Evolutionary conservation across 2,888 invertebrate species (phyloP), one percentile per base, ranked within the genome.

Genomic region (Tryphoninae sp.): DNA sequence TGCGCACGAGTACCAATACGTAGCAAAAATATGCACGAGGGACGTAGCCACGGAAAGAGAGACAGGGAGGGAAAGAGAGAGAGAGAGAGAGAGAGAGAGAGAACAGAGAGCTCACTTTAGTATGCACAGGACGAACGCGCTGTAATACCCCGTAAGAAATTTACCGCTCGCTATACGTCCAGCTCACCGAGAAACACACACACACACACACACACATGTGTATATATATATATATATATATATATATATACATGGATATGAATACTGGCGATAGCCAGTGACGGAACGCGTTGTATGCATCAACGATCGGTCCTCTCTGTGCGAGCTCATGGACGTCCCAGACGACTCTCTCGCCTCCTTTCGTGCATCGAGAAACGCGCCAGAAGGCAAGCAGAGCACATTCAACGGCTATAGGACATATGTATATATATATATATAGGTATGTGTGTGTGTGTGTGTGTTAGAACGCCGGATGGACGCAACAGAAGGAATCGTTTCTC

Each of bases 141-240:
- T 88, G 88, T 90, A 89, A 90, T 89, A 88, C 86, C 87, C 89
- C 87, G 85, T 89, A 90, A 89, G 90, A 90, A 90, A 89, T 89
- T 89, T 88, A 89, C 89, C 90, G 89, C 89, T 89, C 88, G 85
- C 86, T 85, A 40, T 59, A 53, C 55, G 16, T 69, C 40, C 19
- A 62, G 26, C 16, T 59, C 62, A 53, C 62, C 40, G 53, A 45
- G 69, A 69, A 59, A 19, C 61, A 71, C 67, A 64, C 4, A 64
- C 45, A 64, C 22, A 23, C 16, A 72, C n/a, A 55, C 19, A n/a
- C n/a, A n/a, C n/a, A n/a, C n/a, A n/a, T n/a, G n/a, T n/a, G n/a
- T n/a, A n/a, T n/a, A n/a, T n/a, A n/a, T n/a, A n/a, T n/a, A n/a
- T 26, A 26, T 26, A 26, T 26, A 26, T 26, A 26, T 26, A 33